These are phyloP conservation scores for Orientallactaga sibirica DNA, from an alignment of 2,797 vertebrate species.

Conservation along the genomic window DNA sequence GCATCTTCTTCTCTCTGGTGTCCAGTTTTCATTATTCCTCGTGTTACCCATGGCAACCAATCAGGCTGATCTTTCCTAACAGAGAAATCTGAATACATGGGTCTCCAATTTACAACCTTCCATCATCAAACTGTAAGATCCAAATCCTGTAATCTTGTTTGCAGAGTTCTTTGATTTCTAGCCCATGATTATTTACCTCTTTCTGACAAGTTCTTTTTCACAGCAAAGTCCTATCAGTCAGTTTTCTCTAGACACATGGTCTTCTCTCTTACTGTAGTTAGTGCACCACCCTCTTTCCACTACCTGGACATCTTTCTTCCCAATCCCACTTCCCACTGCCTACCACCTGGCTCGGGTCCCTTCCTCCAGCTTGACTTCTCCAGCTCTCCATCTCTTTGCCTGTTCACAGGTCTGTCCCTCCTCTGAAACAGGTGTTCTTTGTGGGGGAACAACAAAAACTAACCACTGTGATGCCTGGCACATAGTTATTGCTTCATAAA, in stretches of 20 bases:
- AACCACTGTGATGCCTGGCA: too few relatives aligned
- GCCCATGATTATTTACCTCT: not conserved
- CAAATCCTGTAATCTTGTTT: not conserved
- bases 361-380: not conserved
- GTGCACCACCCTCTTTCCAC: not conserved
- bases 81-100: not conserved
- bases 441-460: too few relatives aligned
- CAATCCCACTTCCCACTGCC: not conserved
- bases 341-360: not conserved
- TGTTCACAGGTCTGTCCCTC: not conserved
- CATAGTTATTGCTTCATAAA: not conserved
- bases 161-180: not conserved
- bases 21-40: not conserved
- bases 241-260: not conserved
- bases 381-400: not conserved
- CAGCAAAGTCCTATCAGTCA: not conserved
- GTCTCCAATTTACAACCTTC: not conserved
- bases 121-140: not conserved
- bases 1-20: too few relatives aligned
- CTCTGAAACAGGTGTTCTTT: not conserved
- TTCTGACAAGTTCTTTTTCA: not conserved
- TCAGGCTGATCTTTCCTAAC: not conserved
- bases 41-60: not conserved
- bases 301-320: not conserved
- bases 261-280: not conserved